Base-by-base conservation (phyloP, 1,140 invertebrate genomes). In the Drosophila sechellia region DNA sequence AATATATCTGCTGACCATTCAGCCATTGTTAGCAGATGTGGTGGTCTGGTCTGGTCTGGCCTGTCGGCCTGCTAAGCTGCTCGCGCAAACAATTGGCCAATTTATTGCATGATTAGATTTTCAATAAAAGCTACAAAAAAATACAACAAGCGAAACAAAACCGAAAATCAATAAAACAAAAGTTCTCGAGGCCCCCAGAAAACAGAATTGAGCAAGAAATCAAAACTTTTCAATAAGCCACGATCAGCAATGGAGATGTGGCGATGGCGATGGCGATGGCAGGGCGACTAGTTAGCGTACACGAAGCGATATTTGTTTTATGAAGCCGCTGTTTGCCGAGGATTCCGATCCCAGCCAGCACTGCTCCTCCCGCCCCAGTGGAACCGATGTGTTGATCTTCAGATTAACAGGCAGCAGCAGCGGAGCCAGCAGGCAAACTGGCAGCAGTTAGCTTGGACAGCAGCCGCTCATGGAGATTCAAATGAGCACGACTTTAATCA, bases 81-180 rank as follows among this genome's bases (percentile, higher is more conserved):
- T 52, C 46, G 64, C 60, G 46, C 69, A 84, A 84, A 89, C 84
- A 89, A 89, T 89, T 89, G 84, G 84, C 85, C 84, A 89, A 89
- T 89, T 89, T 89, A 89, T 90, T 73, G 84, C 84, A 90, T 89
- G 84, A 89, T 89, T 89, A 89, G 85, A 90, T 89, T 80, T 84
- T 84, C 66, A 56, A 54, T 45, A 83, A 54, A 57, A 43, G 42
- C 40, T 17, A 52, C 55, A 49, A 54, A 45, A 55, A 50, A 39
- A 25, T 4, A 56, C 20, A 37, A 45, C 35, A 17, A 45, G 46
- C 64, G 12, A 68, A 45, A 66, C 63, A 13, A 45, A 49, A 34
- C 25, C 27, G 20, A 66, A 85, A 89, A 87, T 87, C 84, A 90
- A 87, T 84, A 80, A 80, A 77, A 61, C 79, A 53, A 64, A 75